A percentile compares a stretch with the other conserved stretches of the same genome.
Conservation (phyloP, 2,113 vertebrate genomes). For the Trogon surrucura region DNA sequence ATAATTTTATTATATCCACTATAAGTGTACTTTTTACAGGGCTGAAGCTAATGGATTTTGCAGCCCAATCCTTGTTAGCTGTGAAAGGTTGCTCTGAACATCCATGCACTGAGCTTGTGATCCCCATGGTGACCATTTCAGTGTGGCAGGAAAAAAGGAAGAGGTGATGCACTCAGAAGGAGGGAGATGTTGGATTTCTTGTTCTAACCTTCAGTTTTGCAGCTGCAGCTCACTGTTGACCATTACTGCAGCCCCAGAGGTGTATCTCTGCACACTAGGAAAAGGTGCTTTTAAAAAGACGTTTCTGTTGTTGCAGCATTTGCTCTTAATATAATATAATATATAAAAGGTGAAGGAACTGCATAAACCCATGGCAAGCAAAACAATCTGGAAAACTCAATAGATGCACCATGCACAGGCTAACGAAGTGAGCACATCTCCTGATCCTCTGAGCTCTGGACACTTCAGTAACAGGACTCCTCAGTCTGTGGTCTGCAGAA, state of each 20-base stretch:
- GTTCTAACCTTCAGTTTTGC: not conserved
- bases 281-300: not conserved
- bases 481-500: not conserved
- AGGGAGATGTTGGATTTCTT: not conserved
- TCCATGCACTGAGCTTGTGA: not conserved
- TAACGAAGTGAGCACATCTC: not conserved
- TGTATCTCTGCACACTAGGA: not conserved
- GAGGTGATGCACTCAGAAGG: not conserved
- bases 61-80: not conserved
- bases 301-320: not conserved
- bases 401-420: not conserved
- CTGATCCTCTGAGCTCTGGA: not conserved
- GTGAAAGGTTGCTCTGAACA: not conserved
- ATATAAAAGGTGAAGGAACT: not conserved
- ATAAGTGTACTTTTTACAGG: not conserved
- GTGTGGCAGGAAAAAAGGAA: not conserved
- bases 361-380: not conserved
- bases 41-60: conserved; percentile 2
- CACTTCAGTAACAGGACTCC: not conserved
- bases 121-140: not conserved
- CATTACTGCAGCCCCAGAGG: not conserved
- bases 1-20: conserved; percentile 44
- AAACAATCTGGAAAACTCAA: not conserved
- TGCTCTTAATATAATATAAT: not conserved
- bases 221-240: not conserved